A percentile compares a stretch with the other conserved stretches of the same genome.
phyloP scores from a whole-genome alignment of 2,888 invertebrate genomes.

The Mantis religiosa region DNA sequence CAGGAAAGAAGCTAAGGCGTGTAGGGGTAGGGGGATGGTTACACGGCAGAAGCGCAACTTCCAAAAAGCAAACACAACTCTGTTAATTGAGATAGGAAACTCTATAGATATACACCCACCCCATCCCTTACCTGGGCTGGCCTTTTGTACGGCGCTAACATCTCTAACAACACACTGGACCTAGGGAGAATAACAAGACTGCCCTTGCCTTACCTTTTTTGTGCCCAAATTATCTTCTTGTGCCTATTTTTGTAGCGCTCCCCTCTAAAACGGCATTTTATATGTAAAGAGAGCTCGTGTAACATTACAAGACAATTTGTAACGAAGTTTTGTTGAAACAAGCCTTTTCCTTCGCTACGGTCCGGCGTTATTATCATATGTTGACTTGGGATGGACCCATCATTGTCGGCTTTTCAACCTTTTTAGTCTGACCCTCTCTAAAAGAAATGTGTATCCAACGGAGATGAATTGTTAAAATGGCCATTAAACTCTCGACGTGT shows the following conservation, averaged over 20 bases:
- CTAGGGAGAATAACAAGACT: background rate
- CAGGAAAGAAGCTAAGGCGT: background rate
- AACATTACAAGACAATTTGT: slow-evolving; percentile 10
- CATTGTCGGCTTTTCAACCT: background rate
- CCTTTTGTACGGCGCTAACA: background rate
- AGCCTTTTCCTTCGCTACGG: too few relatives aligned
- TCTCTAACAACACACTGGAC: background rate
- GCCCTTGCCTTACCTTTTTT: background rate
- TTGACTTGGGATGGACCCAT: background rate
- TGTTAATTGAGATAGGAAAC: slow-evolving; percentile 29
- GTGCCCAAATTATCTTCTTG: slow-evolving; percentile 4
- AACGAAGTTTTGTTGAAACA: slow-evolving; percentile 14
- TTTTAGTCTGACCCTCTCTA: background rate
- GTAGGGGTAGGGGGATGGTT: background rate
- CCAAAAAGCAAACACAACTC: slow-evolving; percentile 30
- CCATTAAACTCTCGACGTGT: background rate
- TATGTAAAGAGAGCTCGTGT: slow-evolving; percentile 1
- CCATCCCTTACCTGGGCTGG: background rate
- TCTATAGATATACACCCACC: background rate
- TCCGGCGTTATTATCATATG: background rate
- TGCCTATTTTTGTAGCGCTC: background rate
- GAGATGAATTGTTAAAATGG: background rate
- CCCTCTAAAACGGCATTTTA: slow-evolving; percentile 10
- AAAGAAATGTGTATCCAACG: background rate
- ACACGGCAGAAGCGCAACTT: slow-evolving; percentile 27